Percentiles rank a stretch among this genome's conserved stretches.
These are phyloP conservation scores for Elmis aenea DNA, from an alignment of 2,888 invertebrate genomes.

Conservation along the genomic window DNA sequence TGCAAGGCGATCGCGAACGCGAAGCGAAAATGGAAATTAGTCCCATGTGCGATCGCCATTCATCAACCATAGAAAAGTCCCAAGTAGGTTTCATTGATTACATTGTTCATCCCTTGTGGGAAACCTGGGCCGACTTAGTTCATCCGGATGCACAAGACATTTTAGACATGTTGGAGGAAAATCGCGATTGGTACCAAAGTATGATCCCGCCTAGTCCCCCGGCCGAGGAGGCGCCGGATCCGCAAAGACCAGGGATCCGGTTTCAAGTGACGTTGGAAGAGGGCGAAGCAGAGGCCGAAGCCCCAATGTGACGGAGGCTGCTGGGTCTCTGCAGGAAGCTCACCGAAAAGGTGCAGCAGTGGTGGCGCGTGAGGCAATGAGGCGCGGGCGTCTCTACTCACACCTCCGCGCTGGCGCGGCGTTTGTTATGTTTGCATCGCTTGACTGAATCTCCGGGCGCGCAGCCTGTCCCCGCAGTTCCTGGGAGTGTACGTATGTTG, in stretches of 20 bases:
- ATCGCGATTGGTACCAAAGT: slow-evolving; percentile 83
- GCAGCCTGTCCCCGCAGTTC: slow-evolving; percentile 37
- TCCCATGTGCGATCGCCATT: slow-evolving; percentile 98
- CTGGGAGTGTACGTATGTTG: slow-evolving; percentile 34
- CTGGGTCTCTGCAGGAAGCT: slow-evolving; percentile 86
- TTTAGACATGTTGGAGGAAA: slow-evolving; percentile 95
- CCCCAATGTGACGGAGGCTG: slow-evolving; percentile 92
- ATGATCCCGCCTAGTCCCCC: slow-evolving; percentile 94
- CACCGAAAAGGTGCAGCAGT: slow-evolving; percentile 83
- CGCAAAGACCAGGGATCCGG: slow-evolving; percentile 53
- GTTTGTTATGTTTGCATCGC: slow-evolving; percentile 42
- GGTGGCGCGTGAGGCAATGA: slow-evolving; percentile 79
- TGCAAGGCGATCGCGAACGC: slow-evolving; percentile 94
- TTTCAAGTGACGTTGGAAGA: slow-evolving; percentile 81
- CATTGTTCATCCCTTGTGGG: slow-evolving; percentile 99
- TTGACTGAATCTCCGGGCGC: slow-evolving; percentile 44
- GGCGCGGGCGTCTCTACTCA: slow-evolving; percentile 29
- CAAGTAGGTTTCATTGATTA: slow-evolving; percentile 99
- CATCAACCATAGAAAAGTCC: slow-evolving; percentile 95
- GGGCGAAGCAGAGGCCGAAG: slow-evolving; percentile 59
- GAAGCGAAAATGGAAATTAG: slow-evolving; percentile 95
- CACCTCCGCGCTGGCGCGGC: slow-evolving; percentile 45
- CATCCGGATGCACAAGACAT: slow-evolving; percentile 99
- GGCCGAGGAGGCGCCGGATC: slow-evolving; percentile 60
- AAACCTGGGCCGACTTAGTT: slow-evolving; percentile 98